Base-by-base conservation (phyloP, 2,888 invertebrate species). In the Clitarchus hookeri region DNA sequence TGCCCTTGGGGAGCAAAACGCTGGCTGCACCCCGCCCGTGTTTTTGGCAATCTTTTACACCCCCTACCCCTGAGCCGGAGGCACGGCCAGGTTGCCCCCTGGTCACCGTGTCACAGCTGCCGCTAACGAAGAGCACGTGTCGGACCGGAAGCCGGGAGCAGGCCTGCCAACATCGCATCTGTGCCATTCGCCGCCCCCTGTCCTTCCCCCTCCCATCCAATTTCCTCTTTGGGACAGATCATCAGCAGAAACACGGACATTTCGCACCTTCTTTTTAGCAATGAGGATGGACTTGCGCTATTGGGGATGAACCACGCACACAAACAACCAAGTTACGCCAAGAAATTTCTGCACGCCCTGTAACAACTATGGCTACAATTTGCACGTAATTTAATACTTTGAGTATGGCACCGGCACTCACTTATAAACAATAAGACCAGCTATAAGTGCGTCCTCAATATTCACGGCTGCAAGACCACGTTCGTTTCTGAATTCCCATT, bases 121-220 rank as follows among this genome's bases (percentile, higher is more conserved):
- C n/a, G 65, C 65, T 65, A 65, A 65, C 65, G 65, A 65, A 65
- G 8, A 65, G 65, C 65, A 65, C 65, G 65, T 65, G 65, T 65
- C 65, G 65, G 65, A 65, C 65, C 65, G 65, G 65, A 65, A 65
- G 65, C 23, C 19, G 65, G 0, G n/a, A 19, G 23, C 19, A n/a
- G 65, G 23, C 65, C n/a, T 19, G 23, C 65, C 19, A 23, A 65
- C 65, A 65, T 19, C 8, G 65, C 65, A 65, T 65, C 65, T 65
- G 65, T 65, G 16, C 65, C 65, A n/a, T 19, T 65, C 65, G n/a
- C n/a, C n/a, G n/a, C n/a, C n/a, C n/a, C 65, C 65, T 23, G 65
- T 19, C 65, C 19, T n/a, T 19, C 65, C 65, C 19, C 65, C n/a
- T n/a, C 65, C 65, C 65, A 11, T 12, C 11, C 65, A 65, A 65